Evolutionary conservation across 2,888 invertebrate genomes (phyloP).

Genomic region (Plebejus melissa): DNA sequence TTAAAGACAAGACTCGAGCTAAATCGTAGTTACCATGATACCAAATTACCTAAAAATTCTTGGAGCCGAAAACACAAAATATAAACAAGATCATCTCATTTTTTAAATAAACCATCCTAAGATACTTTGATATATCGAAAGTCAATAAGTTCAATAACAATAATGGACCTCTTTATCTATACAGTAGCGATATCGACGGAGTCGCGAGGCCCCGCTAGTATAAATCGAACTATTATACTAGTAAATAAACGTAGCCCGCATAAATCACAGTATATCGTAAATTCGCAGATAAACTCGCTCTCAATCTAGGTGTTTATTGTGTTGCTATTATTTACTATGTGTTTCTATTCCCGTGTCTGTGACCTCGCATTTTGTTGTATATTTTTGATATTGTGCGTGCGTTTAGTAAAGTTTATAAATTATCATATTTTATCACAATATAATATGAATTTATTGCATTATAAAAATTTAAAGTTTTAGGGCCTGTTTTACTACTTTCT

Average conservation of each 20-base stretch:
- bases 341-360: conserved; percentile 35
- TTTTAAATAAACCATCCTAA: not conserved
- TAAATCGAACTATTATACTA: conserved; percentile 16
- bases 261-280: conserved; percentile 28
- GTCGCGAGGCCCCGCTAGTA: conserved; percentile 1
- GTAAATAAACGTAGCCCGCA: conserved; percentile 4
- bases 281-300: conserved; percentile 28
- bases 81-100: not conserved
- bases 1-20: too few species aligned
- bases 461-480: too few species aligned
- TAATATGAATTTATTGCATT: too few species aligned
- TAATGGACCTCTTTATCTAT: not conserved
- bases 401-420: not conserved
- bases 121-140: not conserved
- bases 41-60: not conserved
- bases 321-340: conserved; percentile 36
- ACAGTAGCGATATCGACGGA: conserved; percentile 9
- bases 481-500: too few species aligned
- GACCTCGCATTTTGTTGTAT: conserved; percentile 6
- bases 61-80: too few species aligned
- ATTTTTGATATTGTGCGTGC: not conserved
- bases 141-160: not conserved
- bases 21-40: not conserved
- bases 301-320: conserved; percentile 37
- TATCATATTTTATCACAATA: too few species aligned